phyloP scores from a whole-genome alignment of 2,797 vertebrate genomes.

The Pipistrellus pipistrellus region DNA sequence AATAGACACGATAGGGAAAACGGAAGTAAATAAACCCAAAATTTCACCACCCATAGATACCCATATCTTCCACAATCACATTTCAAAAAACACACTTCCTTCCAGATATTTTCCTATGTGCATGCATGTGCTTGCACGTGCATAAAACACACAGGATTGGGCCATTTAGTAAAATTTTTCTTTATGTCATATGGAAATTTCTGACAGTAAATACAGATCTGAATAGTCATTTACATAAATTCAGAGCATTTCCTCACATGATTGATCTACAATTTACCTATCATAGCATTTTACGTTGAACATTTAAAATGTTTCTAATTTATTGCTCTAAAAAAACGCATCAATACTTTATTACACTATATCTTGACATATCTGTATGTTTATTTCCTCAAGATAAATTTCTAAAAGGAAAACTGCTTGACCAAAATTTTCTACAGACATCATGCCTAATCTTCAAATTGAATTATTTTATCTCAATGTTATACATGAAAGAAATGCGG shows the following conservation, averaged over 20 bases:
- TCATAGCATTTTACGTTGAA: background rate
- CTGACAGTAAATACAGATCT: background rate
- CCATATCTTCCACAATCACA: background rate
- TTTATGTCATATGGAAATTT: background rate
- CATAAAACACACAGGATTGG: background rate
- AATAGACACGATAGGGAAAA: background rate
- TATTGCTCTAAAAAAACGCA: background rate
- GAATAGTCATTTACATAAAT: background rate
- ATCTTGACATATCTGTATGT: background rate
- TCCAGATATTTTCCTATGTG: background rate
- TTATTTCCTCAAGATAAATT: conserved; percentile 14
- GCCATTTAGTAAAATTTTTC: background rate
- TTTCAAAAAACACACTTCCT: background rate
- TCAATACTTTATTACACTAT: background rate
- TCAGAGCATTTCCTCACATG: background rate
- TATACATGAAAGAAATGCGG: background rate
- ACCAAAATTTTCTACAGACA: background rate
- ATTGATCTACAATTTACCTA: background rate
- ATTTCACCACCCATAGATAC: background rate
- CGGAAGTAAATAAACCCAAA: background rate
- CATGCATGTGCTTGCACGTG: too few species aligned
- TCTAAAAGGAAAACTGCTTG: background rate
- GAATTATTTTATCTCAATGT: background rate
- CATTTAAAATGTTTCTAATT: conserved; percentile 5
- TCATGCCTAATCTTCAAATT: background rate